Percentiles rank a stretch among this genome's conserved stretches.
These are phyloP conservation scores for Emydura subglobosa DNA, from an alignment of 2,113 vertebrate species.

Conservation along the genomic window DNA sequence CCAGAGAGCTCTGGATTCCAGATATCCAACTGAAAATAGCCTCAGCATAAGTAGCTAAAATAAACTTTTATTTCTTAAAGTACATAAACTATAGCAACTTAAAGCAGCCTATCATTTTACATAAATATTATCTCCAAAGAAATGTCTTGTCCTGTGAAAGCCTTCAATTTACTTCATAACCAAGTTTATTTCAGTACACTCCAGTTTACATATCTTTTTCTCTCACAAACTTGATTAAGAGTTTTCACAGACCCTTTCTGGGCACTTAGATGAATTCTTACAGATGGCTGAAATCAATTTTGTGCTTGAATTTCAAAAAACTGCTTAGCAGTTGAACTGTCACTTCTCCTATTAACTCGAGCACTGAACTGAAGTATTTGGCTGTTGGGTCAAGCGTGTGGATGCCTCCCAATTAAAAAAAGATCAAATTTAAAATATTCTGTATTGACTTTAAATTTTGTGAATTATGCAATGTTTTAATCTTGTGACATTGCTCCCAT, in stretches of 20 bases:
- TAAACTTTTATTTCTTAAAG: not conserved
- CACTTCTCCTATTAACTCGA: conserved; percentile 23
- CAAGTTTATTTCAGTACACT: not conserved
- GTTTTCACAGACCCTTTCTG: conserved; percentile 18
- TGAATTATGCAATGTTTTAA: not conserved
- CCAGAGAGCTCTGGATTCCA: not conserved
- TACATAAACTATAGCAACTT: not conserved
- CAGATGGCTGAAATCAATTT: conserved; percentile 13
- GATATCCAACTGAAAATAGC: not conserved
- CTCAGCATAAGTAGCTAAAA: not conserved
- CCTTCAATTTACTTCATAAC: not conserved
- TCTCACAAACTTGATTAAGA: conserved; percentile 36
- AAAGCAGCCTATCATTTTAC: not conserved
- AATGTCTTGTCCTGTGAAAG: not conserved
- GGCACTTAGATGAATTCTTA: conserved; percentile 2
- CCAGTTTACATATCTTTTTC: not conserved
- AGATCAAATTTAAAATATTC: not conserved
- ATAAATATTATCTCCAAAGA: not conserved
- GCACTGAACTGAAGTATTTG: not conserved
- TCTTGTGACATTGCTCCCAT: not conserved
- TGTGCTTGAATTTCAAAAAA: conserved; percentile 36
- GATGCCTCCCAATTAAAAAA: not conserved
- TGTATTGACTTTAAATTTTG: not conserved
- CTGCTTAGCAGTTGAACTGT: conserved; percentile 21
- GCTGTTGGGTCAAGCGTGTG: not conserved